Conservation (phyloP, 1,140 invertebrate genomes). For the Drosophila insularis region DNA sequence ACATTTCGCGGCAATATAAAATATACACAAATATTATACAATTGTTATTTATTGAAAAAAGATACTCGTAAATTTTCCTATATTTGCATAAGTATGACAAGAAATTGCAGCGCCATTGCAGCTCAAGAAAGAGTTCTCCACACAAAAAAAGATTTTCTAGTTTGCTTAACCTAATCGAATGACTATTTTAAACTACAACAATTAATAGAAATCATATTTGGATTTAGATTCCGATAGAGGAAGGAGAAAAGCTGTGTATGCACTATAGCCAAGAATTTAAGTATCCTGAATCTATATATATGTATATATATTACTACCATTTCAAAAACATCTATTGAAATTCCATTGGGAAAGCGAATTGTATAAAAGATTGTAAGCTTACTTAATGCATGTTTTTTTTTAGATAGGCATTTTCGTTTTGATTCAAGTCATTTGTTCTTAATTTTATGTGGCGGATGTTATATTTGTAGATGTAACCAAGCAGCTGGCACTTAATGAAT, state of each 20-base stretch:
- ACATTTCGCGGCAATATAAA: constrained; percentile 54
- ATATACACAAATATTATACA: constrained; percentile 3
- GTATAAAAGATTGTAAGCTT: too few relatives aligned
- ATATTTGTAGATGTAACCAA: background rate
- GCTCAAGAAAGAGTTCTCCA: background rate
- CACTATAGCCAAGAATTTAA: too few relatives aligned
- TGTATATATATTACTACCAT: too few relatives aligned
- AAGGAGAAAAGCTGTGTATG: too few relatives aligned
- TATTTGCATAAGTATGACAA: constrained; percentile 59
- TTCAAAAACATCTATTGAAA: too few relatives aligned
- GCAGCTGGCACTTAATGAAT: constrained; percentile 48
- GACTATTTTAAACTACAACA: too few relatives aligned
- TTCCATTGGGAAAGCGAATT: too few relatives aligned
- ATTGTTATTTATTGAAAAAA: constrained; percentile 34
- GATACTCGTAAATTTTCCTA: constrained; percentile 54
- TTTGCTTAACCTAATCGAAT: too few relatives aligned
- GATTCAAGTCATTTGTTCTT: background rate
- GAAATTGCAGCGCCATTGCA: background rate
- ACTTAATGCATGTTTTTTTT: background rate
- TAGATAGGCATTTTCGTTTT: background rate
- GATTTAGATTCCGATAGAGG: too few relatives aligned
- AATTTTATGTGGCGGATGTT: background rate
- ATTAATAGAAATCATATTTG: too few relatives aligned
- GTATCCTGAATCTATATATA: too few relatives aligned
- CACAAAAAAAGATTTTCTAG: background rate